Evolutionary conservation across 2,888 invertebrate genomes (phyloP).

Genomic region (Netelia inedita): DNA sequence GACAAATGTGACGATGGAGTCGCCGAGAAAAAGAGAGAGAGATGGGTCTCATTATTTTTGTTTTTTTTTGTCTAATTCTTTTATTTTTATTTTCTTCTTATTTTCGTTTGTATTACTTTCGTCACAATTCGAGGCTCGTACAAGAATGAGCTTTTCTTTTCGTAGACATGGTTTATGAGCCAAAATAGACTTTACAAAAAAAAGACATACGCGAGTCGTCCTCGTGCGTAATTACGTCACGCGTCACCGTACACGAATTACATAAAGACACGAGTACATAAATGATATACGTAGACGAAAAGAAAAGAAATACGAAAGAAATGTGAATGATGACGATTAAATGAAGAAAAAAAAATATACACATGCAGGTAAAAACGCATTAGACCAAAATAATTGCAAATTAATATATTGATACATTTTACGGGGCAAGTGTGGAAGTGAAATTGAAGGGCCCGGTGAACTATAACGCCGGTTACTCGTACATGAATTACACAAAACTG

Average conservation of each 20-base stretch:
- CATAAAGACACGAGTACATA: constrained; percentile 48
- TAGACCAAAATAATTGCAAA: constrained; percentile 78
- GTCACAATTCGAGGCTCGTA: constrained; percentile 38
- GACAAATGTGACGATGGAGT: constrained; percentile 49
- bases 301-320: constrained; percentile 16
- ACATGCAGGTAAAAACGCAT: constrained; percentile 72
- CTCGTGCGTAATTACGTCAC: constrained; percentile 5
- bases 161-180: not conserved
- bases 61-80: constrained; percentile 17
- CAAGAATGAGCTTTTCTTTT: constrained; percentile 35
- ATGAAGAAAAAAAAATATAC: constrained; percentile 56
- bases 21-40: constrained; percentile 10
- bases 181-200: constrained; percentile 35
- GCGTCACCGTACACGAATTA: constrained; percentile 43
- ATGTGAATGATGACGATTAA: not conserved
- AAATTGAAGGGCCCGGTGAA: not conserved
- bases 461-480: constrained; percentile 12
- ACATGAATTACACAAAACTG: constrained; percentile 38
- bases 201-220: not conserved
- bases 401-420: constrained; percentile 79
- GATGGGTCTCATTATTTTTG: not conserved
- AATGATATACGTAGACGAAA: constrained; percentile 50
- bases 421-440: constrained; percentile 47
- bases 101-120: constrained; percentile 30
- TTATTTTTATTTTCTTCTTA: constrained; percentile 26